These are phyloP conservation scores for Ornithoptera alexandrae DNA, from an alignment of 2,888 invertebrate species.

Conservation along the genomic window DNA sequence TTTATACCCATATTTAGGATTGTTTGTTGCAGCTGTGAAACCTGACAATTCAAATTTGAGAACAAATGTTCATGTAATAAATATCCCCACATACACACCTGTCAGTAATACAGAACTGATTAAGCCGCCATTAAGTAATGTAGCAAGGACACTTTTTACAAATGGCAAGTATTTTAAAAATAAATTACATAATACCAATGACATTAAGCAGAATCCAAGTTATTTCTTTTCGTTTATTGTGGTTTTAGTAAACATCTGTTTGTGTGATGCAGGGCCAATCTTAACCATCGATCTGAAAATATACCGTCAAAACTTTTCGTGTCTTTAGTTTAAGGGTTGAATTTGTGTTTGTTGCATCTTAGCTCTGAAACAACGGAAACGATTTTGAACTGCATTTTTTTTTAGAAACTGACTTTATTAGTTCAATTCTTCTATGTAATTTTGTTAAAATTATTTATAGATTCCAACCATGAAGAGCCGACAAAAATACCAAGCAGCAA, in stretches of 20 bases:
- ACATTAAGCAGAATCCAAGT: neutral
- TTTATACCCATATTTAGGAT: conserved; percentile 7
- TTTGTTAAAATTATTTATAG: conserved; percentile 29
- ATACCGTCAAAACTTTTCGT: no score
- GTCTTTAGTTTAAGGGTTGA: no score
- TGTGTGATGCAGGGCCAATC: no score
- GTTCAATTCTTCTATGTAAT: neutral
- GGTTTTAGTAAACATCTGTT: no score
- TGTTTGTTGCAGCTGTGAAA: conserved; percentile 34
- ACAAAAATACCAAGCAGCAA: conserved; percentile 29
- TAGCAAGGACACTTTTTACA: conserved; percentile 62
- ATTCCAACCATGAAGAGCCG: conserved; percentile 44
- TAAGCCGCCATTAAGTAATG: conserved; percentile 41
- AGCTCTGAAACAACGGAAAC: no score
- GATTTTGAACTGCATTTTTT: no score
- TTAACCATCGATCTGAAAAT: no score
- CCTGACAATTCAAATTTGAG: conserved; percentile 36
- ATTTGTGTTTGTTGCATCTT: no score
- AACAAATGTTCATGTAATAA: conserved; percentile 27
- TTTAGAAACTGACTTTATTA: neutral
- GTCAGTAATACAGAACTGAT: conserved; percentile 42
- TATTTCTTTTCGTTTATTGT: no score
- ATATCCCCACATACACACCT: conserved; percentile 49
- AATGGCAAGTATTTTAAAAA: conserved; percentile 51
- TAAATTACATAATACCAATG: no score